Evolutionary conservation across 1,140 invertebrate species (phyloP).

Genomic region (Temnothorax curvispinosus): DNA sequence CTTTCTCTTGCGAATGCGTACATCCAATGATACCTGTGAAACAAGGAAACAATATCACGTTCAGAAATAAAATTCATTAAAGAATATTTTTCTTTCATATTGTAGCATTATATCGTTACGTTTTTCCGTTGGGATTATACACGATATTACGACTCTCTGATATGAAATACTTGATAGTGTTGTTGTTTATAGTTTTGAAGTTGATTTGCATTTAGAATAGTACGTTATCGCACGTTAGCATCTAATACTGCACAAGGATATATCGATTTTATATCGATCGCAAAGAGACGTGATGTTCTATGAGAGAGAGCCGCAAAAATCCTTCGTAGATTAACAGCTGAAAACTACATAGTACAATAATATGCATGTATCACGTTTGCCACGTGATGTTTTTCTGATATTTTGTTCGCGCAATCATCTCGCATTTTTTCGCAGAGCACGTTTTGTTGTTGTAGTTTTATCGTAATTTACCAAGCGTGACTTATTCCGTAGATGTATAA

Average conservation of each 20-base stretch:
- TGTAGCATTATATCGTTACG: background rate
- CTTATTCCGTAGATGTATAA: background rate
- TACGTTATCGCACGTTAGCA: background rate
- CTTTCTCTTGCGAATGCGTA: conserved; percentile 53
- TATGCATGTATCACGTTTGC: background rate
- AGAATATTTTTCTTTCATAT: background rate
- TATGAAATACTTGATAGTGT: background rate
- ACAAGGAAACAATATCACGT: background rate
- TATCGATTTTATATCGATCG: background rate
- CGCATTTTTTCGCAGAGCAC: background rate
- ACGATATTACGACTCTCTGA: background rate
- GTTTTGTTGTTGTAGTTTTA: background rate
- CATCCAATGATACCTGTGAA: conserved; percentile 63
- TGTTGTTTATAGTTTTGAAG: background rate
- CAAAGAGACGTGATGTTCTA: background rate
- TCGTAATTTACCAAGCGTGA: background rate
- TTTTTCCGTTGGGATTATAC: background rate
- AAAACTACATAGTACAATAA: background rate
- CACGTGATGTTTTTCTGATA: background rate
- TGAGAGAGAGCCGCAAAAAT: background rate
- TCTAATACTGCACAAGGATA: background rate
- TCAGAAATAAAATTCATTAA: background rate
- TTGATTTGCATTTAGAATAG: background rate
- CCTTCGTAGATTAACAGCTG: background rate
- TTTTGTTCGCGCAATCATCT: background rate